Evolutionary conservation across 2,797 vertebrate species (phyloP).

Genomic region (Tenualosa thibaudeaui): DNA sequence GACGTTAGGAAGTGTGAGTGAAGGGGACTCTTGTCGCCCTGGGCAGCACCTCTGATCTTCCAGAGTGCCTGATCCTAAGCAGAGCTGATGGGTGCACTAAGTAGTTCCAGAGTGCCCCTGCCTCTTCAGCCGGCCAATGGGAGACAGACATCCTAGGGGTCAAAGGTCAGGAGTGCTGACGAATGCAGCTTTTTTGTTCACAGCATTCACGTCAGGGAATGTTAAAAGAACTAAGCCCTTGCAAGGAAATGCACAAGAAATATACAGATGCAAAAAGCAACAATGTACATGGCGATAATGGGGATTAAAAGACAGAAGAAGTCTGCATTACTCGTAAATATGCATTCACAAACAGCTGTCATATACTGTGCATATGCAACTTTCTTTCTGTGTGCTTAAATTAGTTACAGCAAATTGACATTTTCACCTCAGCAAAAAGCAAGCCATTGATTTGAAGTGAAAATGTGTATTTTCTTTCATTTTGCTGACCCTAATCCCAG

Average conservation of each 20-base stretch:
- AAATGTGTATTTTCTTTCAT: not conserved
- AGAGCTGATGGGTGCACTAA: slow-evolving; percentile 60
- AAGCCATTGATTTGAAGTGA: not conserved
- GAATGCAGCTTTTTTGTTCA: slow-evolving; percentile 48
- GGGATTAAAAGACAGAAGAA: not conserved
- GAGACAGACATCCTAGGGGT: slow-evolving; percentile 49
- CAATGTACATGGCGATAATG: not conserved
- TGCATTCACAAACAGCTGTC: not conserved
- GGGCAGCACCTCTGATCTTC: slow-evolving; percentile 55
- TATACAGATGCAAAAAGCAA: not conserved
- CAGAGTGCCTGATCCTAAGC: slow-evolving; percentile 64
- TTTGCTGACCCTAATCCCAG: not conserved
- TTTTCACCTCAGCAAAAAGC: slow-evolving; percentile 14
- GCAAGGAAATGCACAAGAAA: not conserved
- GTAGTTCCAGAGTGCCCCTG: slow-evolving; percentile 52
- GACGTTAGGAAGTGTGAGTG: slow-evolving; percentile 53
- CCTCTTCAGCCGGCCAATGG: slow-evolving; percentile 44
- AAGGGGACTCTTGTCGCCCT: slow-evolving; percentile 65
- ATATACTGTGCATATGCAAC: not conserved
- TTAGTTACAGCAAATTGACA: not conserved
- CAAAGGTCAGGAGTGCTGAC: slow-evolving; percentile 53
- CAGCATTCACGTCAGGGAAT: slow-evolving; percentile 16
- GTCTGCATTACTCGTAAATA: not conserved
- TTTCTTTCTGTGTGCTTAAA: not conserved
- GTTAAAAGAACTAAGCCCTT: not conserved